phyloP scores from a whole-genome alignment of 1,140 invertebrate species.

The Drosophila nigrodunni region DNA sequence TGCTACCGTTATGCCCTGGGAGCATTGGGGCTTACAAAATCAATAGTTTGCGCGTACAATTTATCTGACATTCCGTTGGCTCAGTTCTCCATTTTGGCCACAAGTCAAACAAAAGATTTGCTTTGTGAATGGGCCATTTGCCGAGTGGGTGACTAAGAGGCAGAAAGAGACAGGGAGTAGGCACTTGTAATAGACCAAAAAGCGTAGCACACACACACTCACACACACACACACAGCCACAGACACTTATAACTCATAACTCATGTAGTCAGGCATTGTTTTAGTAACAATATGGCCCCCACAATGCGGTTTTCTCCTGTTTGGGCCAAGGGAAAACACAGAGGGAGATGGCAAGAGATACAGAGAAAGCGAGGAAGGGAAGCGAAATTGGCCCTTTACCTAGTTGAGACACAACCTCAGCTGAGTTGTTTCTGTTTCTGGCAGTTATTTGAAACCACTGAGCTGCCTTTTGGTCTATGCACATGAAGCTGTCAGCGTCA shows the following conservation, averaged over 20 bases:
- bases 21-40: constrained; percentile 52
- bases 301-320: constrained; percentile 35
- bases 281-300: constrained; percentile 70
- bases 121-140: constrained; percentile 36
- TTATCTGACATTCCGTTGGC: constrained; percentile 58
- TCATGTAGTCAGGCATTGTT: constrained; percentile 71
- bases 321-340: background rate
- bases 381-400: constrained; percentile 48
- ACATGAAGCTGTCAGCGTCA: constrained; percentile 74
- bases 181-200: constrained; percentile 67
- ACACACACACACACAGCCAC: constrained; percentile 8
- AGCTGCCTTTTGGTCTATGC: constrained; percentile 72
- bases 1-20: constrained; percentile 26
- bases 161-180: constrained; percentile 3
- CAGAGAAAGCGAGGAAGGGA: background rate
- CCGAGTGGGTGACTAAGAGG: constrained; percentile 14
- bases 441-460: constrained; percentile 77
- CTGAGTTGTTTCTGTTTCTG: constrained; percentile 48
- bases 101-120: constrained; percentile 71
- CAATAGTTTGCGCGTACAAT: constrained; percentile 72
- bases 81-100: constrained; percentile 59
- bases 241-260: constrained; percentile 51
- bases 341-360: background rate
- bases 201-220: constrained; percentile 21
- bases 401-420: constrained; percentile 32